Evolutionary conservation across 1,140 invertebrate species (phyloP), one percentile per base, ranked within the genome.

Genomic region (Cotesia typhae): DNA sequence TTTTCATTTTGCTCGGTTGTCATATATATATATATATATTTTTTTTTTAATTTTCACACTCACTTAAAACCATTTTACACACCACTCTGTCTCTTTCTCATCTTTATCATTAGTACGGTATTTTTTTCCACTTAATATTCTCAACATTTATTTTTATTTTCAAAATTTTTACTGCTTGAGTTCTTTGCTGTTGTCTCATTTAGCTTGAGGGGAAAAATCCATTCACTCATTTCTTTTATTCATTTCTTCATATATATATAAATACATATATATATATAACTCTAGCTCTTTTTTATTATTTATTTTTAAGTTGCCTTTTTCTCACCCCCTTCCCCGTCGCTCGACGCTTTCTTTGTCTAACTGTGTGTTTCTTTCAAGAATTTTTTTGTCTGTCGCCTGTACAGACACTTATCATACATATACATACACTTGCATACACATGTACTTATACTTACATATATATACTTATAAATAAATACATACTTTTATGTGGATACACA

Each of bases 81-180:
- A 37, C 36, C 47, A 10, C 60, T 35, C 37, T 72, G 36, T 64
- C 17, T 55, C 57, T 37, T 47, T 35, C 37, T 64, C 28, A 67
- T 55, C 55, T 41, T 47, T 59, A 68, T 51, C 14, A 59, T 47
- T 65, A 47, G 59, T 75, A 0, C 4, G 6, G 52, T 71, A 28
- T 55, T 71, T 63, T 60, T 70, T 14, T 70, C 14, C 61, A n/a
- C 37, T 70, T 70, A 17, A 60, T 60, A 41, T 71, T 41, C 35
- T 64, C 41, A 55, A 69, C 57, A 71, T 65, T 74, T 76, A 76
- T 69, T 75, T 74, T 69, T 72, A 37, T 65, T 72, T 66, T 35
- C 4, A 2, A 36, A 71, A 68, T 59, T 76, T 70, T 72, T 72
- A 78, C 75, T 77, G 60, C 63, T 71, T 76, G 75, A 72, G 69